phyloP scores from a whole-genome alignment of 2,797 vertebrate genomes.

The Dendrocincla tyrannina region DNA sequence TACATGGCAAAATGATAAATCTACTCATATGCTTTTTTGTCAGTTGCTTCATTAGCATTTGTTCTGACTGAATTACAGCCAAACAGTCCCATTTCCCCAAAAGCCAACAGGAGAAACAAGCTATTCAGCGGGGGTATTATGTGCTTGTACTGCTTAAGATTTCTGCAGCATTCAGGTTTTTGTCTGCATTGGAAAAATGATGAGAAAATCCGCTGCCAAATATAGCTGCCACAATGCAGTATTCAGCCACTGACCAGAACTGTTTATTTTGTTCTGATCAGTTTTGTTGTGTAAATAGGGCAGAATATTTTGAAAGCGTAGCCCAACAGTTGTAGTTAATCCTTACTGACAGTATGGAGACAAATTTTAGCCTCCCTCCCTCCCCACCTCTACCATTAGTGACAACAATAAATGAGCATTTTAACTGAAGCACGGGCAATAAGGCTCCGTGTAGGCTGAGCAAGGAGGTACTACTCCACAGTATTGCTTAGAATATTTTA shows the following conservation, averaged over 20 bases:
- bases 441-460: background rate
- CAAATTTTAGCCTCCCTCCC: background rate
- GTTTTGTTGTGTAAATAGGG: conserved; percentile 47
- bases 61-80: conserved; percentile 6
- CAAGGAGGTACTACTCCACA: background rate
- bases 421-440: background rate
- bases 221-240: background rate
- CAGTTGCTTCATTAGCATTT: conserved; percentile 30
- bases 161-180: background rate
- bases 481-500: background rate
- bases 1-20: conserved; percentile 2
- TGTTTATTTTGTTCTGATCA: background rate
- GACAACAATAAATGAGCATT: background rate
- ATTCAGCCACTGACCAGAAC: background rate
- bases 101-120: background rate
- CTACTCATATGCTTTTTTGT: background rate
- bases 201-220: background rate
- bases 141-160: background rate
- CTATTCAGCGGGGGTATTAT: background rate
- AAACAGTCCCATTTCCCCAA: background rate
- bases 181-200: background rate
- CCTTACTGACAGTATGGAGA: background rate
- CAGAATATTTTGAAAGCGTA: conserved; percentile 26
- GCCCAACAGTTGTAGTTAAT: background rate
- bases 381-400: background rate